Percentiles rank a stretch among this genome's conserved stretches.
These are phyloP conservation scores for Lucifuga dentata DNA, from an alignment of 2,113 vertebrate species.

Conservation along the genomic window DNA sequence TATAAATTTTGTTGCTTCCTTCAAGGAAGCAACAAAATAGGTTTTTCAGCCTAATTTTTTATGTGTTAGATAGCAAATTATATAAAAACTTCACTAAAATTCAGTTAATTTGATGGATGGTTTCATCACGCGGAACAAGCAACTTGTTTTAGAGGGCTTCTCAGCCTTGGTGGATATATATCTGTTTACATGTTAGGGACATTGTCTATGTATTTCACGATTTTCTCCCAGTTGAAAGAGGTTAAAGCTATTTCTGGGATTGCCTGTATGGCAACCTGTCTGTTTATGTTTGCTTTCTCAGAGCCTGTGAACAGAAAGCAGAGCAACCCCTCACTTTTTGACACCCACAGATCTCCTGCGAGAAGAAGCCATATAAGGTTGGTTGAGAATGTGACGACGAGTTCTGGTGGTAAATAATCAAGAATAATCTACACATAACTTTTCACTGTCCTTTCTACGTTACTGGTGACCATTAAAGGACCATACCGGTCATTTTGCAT, in stretches of 20 bases:
- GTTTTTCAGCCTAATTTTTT: too few relatives aligned
- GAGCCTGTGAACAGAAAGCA: conserved; percentile 98
- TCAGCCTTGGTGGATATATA: too few relatives aligned
- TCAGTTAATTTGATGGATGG: too few relatives aligned
- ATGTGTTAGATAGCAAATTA: too few relatives aligned
- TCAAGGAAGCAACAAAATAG: too few relatives aligned
- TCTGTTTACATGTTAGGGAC: not conserved
- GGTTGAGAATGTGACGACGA: conserved; percentile 2
- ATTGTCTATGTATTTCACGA: not conserved
- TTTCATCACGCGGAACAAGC: too few relatives aligned
- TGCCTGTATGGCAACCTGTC: conserved; percentile 31
- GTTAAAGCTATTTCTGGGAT: not conserved
- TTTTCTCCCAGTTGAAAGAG: not conserved
- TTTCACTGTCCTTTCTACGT: not conserved
- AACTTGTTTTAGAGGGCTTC: too few relatives aligned
- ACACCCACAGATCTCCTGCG: conserved; percentile 97
- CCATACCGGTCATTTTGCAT: too few relatives aligned
- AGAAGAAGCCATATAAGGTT: conserved; percentile 99
- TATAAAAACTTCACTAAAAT: too few relatives aligned
- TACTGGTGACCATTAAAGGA: too few relatives aligned
- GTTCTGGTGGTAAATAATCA: not conserved
- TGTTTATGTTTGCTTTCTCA: conserved; percentile 64
- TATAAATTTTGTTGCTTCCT: too few relatives aligned
- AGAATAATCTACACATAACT: not conserved
- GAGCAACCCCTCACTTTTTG: conserved; percentile 94